Evolutionary conservation across 2,797 vertebrate genomes (phyloP), one percentile per base, ranked within the genome.

Genomic region (Sparus aurata): DNA sequence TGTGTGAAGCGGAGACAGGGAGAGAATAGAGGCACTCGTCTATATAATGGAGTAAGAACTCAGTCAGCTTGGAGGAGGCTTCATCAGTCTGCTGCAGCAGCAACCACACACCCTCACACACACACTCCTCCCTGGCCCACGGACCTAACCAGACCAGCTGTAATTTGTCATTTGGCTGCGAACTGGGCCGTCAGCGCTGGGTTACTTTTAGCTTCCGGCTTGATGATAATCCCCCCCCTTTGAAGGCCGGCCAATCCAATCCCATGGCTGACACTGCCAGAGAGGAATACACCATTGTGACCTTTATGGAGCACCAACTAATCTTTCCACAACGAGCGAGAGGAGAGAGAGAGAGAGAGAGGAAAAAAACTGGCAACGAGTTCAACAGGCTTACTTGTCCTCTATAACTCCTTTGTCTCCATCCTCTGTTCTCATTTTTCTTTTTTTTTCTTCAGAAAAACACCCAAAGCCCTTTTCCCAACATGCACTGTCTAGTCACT

Each of bases 31-130:
- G 54, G 85, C 91, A 90, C 89, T 95, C 82, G 69, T 86, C 87
- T 92, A 91, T 91, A 93, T 93, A 93, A 94, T 92, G 85, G 87
- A 93, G 85, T 85, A 82, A 90, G 90, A 94, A 82, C 81, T 81
- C 69, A 69, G 87, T 84, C 84, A 92, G 88, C 72, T 85, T 86
- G 87, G 47, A 73, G 74, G 71, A 89, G 83, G 87, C 87, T 88
- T 87, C 82, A 78, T 84, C 86, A 83, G 79, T 80, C 72, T 77
- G 80, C 84, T 65, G 58, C 79, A 41, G 62, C 83, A 77, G 57
- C 57, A 34, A 52, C 57, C 49, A 38, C 52, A 41, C 17, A 12
- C 47, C 38, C 66, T 49, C 65, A 61, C 67, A 23, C 67, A 23
- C 61, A 53, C 58, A 30, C 46, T 52, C 43, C 46, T 49, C 67